These are phyloP conservation scores for Danio choprae DNA, from an alignment of 2,797 vertebrate genomes.

Conservation along the genomic window DNA sequence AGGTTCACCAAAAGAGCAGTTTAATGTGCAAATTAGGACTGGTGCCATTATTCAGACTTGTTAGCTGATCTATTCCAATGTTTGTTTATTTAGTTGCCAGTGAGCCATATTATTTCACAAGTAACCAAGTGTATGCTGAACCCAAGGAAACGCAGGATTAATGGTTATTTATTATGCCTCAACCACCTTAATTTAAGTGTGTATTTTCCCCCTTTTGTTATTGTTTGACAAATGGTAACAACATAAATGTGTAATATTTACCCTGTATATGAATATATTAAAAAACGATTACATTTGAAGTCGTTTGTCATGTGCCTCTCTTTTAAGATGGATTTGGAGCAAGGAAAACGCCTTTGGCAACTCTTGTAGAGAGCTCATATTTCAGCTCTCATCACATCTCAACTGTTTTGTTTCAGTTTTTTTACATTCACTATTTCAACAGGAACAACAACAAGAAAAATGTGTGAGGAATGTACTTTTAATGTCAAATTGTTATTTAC, in stretches of 20 bases:
- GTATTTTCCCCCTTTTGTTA: conserved; percentile 45
- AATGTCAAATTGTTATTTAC: neutral
- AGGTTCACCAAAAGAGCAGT: conserved; percentile 24
- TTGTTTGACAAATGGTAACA: conserved; percentile 41
- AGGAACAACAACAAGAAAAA: neutral
- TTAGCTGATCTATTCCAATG: conserved; percentile 37
- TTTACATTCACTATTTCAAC: conserved; percentile 11
- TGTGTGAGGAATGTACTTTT: neutral
- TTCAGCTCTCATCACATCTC: conserved; percentile 32
- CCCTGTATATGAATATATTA: conserved; percentile 51
- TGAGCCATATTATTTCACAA: conserved; percentile 49
- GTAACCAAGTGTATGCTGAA: conserved; percentile 28
- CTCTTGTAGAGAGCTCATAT: conserved; percentile 33
- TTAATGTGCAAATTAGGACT: conserved; percentile 14
- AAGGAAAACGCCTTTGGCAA: conserved; percentile 25
- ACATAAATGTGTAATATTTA: conserved; percentile 51
- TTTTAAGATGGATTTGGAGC: conserved; percentile 10
- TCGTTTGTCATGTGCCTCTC: neutral
- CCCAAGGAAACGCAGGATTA: conserved; percentile 30
- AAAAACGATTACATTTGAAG: conserved; percentile 41
- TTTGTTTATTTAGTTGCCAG: conserved; percentile 39
- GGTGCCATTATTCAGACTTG: conserved; percentile 37
- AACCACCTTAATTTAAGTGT: conserved; percentile 61
- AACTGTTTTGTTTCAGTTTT: conserved; percentile 7
- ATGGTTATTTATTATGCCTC: conserved; percentile 66